Base-by-base conservation (phyloP, 1,140 invertebrate genomes). In the Lepidurus couesii region DNA sequence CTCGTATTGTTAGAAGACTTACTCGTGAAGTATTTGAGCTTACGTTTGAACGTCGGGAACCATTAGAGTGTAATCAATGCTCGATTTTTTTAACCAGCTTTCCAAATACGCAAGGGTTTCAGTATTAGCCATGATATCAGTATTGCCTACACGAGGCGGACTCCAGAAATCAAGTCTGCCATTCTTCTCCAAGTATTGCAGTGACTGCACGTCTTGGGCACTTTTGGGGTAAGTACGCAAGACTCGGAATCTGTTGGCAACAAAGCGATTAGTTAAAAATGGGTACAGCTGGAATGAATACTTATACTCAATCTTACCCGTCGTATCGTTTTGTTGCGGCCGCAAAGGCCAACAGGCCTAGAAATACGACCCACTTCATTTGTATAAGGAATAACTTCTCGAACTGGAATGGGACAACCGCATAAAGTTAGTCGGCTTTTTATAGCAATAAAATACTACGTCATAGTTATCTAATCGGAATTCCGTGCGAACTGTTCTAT, bases 101-200 rank as follows among this genome's bases (percentile, higher is more conserved):
- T 79, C 47, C 11, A 85, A 34, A 53, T 76, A 65, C 10, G 53
- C 74, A 21, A 78, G 44, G 44, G 80, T 75, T 8, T 82, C 83
- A 7, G 84, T 83, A 1, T 83, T 76, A 9, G 84, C 81, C 85
- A 86, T 86, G 1, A 86, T 76, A 77, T 86, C 85, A 6, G 82
- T 83, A 65, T 83, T 83, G 9, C 84, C 79, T 45, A 74, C 79
- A 16, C 82, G 83, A 0, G 85, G 85, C 5, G 79, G 79, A 53
- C 83, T 85, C 85, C 85, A 86, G 78, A 86, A 86, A 79, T 86
- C 83, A 11, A 85, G 74, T 82, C 85, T 47, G 24, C 44, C 43
- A 42, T 65, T 77, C 0, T 65, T 77, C 34, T 77, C 76, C 7
- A 53, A 53, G 16, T 53, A 26, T 2, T 42, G 45, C n/a, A 53